These are phyloP conservation scores for Sterrhoptilus dennistouni DNA, from an alignment of 2,113 vertebrate species.

Conservation along the genomic window DNA sequence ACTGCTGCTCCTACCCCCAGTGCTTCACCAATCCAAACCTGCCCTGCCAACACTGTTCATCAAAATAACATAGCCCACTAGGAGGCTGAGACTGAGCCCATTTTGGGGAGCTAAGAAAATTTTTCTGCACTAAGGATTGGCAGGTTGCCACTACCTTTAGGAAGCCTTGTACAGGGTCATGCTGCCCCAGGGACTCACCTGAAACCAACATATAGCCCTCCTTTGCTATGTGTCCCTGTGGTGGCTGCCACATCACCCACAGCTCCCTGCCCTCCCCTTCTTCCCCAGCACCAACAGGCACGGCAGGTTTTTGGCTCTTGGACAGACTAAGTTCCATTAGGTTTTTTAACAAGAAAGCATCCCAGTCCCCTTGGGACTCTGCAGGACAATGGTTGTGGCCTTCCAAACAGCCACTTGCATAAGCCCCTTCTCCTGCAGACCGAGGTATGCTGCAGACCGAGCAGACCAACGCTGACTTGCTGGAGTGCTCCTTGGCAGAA, in stretches of 20 bases:
- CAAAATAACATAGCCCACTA: not conserved
- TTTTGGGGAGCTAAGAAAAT: not conserved
- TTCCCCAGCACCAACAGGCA: fast-evolving
- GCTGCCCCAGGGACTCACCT: not conserved
- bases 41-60: not conserved
- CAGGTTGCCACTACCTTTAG: not conserved
- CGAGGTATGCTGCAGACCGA: not conserved
- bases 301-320: not conserved
- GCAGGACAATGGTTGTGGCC: not conserved
- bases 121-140: not conserved
- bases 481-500: not conserved
- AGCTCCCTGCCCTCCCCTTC: not conserved
- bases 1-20: fast-evolving
- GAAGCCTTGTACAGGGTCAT: not conserved
- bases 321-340: not conserved
- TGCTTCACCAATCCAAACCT: not conserved
- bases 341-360: fast-evolving
- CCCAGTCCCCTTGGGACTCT: not conserved
- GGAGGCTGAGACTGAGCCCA: not conserved
- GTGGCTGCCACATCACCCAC: fast-evolving
- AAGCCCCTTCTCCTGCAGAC: not conserved
- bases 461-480: not conserved
- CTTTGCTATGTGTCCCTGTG: not conserved
- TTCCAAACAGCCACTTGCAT: not conserved
- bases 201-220: not conserved